Percentiles rank a stretch among this genome's conserved stretches.
These are phyloP conservation scores for Sebastes umbrosus DNA, from an alignment of 2,797 vertebrate species.

Conservation along the genomic window DNA sequence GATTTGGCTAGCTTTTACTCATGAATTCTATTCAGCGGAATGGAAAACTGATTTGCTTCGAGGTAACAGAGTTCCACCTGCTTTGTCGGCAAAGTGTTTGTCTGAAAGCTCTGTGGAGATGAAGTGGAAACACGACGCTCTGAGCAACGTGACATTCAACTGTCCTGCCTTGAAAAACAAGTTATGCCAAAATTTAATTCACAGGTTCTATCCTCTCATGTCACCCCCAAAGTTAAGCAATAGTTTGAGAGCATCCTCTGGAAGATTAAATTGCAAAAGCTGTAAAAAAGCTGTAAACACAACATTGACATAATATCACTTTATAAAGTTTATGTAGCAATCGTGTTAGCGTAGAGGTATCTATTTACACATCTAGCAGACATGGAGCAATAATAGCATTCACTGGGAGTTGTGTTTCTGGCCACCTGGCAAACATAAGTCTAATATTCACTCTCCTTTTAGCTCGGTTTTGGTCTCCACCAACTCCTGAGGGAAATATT, in stretches of 20 bases:
- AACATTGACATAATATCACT: background rate
- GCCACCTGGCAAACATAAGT: background rate
- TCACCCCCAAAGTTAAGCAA: constrained; percentile 44
- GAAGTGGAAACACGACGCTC: constrained; percentile 26
- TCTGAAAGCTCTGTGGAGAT: constrained; percentile 26
- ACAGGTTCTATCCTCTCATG: constrained; percentile 39
- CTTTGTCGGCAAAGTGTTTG: constrained; percentile 44
- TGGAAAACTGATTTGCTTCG: constrained; percentile 21
- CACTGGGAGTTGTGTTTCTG: background rate
- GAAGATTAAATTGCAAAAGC: constrained; percentile 48
- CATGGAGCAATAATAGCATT: background rate
- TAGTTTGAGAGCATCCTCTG: constrained; percentile 53
- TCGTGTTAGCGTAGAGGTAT: background rate
- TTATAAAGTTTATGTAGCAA: background rate
- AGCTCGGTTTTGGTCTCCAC: background rate
- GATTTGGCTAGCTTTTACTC: background rate
- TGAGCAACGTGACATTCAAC: constrained; percentile 53
- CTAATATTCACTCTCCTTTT: background rate
- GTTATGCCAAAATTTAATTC: constrained; percentile 58
- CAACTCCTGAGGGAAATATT: background rate
- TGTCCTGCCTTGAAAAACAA: constrained; percentile 44
- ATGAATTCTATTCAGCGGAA: constrained; percentile 18
- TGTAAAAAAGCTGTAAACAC: background rate
- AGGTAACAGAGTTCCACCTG: constrained; percentile 14
- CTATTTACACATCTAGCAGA: background rate